Percentiles rank a stretch among this genome's conserved stretches.
Conservation (phyloP, 53 echinoderm and acorn worm genomes). For the Paracentrotus lividus region DNA sequence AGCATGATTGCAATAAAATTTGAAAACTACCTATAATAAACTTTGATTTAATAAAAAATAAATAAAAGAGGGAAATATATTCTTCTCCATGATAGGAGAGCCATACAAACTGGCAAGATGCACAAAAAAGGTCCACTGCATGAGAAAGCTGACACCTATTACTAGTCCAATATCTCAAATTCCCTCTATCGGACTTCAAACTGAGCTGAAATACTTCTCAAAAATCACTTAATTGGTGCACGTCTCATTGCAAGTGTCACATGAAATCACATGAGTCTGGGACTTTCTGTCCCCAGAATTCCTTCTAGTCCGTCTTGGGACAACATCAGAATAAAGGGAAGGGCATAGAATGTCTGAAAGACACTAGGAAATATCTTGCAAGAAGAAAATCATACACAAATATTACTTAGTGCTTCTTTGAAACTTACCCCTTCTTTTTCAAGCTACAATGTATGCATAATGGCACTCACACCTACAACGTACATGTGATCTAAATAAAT, state of each 20-base stretch:
- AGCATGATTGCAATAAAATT: background rate
- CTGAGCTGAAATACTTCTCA: constrained; percentile 19
- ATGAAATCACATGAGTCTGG: constrained; percentile 56
- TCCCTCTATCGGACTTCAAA: constrained; percentile 6
- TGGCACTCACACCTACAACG: too few species aligned
- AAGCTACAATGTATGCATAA: too few species aligned
- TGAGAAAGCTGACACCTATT: constrained; percentile 51
- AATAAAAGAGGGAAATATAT: background rate
- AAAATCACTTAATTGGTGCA: constrained; percentile 51
- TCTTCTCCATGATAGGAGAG: background rate
- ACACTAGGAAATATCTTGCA: background rate
- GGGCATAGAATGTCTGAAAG: background rate
- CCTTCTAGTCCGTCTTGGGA: constrained; percentile 35
- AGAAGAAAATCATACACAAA: too few species aligned
- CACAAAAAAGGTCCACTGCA: constrained; percentile 27
- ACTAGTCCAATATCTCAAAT: constrained; percentile 53
- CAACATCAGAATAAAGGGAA: background rate
- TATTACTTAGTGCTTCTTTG: too few species aligned
- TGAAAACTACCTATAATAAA: background rate
- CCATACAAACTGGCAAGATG: constrained; percentile 33
- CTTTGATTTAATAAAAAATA: background rate
- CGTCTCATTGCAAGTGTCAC: constrained; percentile 51
- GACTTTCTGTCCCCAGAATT: constrained; percentile 10
- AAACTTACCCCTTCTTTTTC: too few species aligned
- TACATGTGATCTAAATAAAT: too few species aligned